Conservation (phyloP, 2,888 invertebrate genomes). For the Chrysolina haemoptera region DNA sequence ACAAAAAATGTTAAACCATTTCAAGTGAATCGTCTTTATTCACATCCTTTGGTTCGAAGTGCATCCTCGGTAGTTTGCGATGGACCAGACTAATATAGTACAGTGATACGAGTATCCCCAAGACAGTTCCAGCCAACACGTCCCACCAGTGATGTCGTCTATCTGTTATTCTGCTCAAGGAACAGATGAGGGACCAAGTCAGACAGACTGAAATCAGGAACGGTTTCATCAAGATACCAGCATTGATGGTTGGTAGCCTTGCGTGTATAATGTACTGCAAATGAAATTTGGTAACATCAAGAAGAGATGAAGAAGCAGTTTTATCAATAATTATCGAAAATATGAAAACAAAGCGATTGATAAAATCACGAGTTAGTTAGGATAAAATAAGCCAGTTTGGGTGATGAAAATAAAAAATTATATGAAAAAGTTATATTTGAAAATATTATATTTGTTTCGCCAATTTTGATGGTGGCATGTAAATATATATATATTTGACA, state of each 20-base stretch:
- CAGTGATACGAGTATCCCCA: conserved; percentile 75
- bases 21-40: not conserved
- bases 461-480: no score
- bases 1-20: not conserved
- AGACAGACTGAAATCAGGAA: conserved; percentile 76
- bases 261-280: conserved; percentile 79
- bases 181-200: conserved; percentile 77
- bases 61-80: conserved; percentile 46
- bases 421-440: no score
- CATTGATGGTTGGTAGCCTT: conserved; percentile 65
- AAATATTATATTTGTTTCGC: no score
- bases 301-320: no score
- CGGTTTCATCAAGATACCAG: conserved; percentile 74
- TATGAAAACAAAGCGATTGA: no score
- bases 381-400: no score
- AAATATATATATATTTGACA: no score
- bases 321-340: no score
- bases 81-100: conserved; percentile 72
- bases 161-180: conserved; percentile 80
- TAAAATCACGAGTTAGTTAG: no score
- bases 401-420: no score
- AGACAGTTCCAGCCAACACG: conserved; percentile 76
- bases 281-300: not conserved
- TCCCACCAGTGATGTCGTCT: conserved; percentile 88
- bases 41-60: not conserved